Percentiles rank a stretch among this genome's conserved stretches.
Evolutionary conservation across 2,797 vertebrate species (phyloP).

Genomic region (Sebastes trivittatus): DNA sequence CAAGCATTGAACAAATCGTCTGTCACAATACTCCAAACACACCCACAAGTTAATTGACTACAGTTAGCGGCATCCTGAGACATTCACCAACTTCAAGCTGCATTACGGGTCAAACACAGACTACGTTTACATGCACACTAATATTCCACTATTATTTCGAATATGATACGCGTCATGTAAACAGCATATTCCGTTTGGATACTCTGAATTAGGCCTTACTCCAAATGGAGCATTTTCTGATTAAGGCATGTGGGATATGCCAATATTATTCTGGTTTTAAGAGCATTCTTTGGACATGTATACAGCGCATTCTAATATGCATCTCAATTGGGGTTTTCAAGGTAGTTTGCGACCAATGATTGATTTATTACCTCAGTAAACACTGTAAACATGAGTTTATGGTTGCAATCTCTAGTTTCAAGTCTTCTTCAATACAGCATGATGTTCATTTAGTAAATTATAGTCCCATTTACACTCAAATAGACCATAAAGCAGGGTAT

Average conservation of each 20-base stretch:
- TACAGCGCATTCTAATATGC: not conserved
- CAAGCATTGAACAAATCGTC: not conserved
- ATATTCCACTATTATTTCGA: not conserved
- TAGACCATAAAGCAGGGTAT: too few relatives aligned
- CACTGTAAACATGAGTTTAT: too few relatives aligned
- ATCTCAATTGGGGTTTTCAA: not conserved
- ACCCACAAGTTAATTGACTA: not conserved
- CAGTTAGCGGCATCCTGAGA: not conserved
- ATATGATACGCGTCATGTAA: not conserved
- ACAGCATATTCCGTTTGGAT: not conserved
- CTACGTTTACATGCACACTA: too few relatives aligned
- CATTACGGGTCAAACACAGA: not conserved
- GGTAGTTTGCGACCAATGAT: too few relatives aligned
- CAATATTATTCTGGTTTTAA: not conserved
- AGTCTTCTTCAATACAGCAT: too few relatives aligned
- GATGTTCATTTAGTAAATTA: too few relatives aligned
- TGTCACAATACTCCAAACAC: not conserved
- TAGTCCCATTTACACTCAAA: too few relatives aligned
- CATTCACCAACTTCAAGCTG: not conserved
- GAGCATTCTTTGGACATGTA: not conserved
- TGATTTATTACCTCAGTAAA: too few relatives aligned
- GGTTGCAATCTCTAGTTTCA: too few relatives aligned
- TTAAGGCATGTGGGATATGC: not conserved
- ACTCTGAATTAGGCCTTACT: not conserved
- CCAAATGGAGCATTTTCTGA: not conserved